Evolutionary conservation across 2,797 vertebrate genomes (phyloP).

Genomic region (Pipistrellus pipistrellus): DNA sequence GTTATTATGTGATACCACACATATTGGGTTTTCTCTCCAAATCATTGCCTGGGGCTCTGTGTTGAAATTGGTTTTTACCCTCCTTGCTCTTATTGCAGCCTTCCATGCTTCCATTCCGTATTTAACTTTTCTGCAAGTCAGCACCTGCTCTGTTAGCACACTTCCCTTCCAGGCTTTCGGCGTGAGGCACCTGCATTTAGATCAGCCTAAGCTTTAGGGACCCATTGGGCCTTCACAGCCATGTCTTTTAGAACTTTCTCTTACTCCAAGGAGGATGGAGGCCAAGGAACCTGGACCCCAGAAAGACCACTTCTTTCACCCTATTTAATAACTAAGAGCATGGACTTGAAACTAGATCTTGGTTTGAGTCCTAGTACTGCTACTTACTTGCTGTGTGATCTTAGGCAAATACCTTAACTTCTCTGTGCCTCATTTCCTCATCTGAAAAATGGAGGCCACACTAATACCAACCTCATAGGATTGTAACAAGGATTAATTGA

Average conservation of each 20-base stretch:
- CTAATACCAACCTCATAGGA: background rate
- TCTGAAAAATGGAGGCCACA: background rate
- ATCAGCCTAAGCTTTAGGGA: background rate
- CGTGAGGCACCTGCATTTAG: constrained; percentile 67
- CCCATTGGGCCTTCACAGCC: background rate
- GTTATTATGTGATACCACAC: constrained; percentile 73
- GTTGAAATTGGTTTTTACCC: constrained; percentile 77
- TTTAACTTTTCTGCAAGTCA: constrained; percentile 84
- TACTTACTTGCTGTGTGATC: constrained; percentile 12
- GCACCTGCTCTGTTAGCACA: constrained; percentile 74
- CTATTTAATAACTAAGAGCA: background rate
- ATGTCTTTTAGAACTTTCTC: background rate
- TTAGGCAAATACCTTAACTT: background rate
- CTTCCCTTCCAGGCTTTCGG: constrained; percentile 79
- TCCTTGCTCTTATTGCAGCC: constrained; percentile 66
- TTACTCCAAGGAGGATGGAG: background rate
- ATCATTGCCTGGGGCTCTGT: constrained; percentile 74
- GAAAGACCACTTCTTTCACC: background rate
- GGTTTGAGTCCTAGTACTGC: background rate
- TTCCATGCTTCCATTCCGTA: constrained; percentile 70
- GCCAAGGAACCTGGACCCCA: background rate
- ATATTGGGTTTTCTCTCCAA: constrained; percentile 75
- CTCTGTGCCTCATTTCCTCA: background rate
- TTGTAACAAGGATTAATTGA: background rate
- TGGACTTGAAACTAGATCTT: background rate